Evolutionary conservation across 2,113 vertebrate genomes (phyloP).

Genomic region (Malaclemys terrapin): DNA sequence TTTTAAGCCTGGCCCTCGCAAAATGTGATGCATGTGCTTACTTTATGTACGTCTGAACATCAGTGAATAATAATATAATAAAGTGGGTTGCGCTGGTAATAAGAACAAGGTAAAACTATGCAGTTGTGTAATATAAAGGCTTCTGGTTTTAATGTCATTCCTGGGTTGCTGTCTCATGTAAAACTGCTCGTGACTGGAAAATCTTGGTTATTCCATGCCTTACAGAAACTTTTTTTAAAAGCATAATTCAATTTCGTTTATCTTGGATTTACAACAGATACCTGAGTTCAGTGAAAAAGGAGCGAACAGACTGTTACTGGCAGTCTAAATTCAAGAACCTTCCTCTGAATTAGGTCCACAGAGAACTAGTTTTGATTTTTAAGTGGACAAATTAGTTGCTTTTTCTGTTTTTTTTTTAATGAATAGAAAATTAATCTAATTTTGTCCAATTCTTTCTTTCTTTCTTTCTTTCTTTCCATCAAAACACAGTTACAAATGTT

Average conservation of each 20-base stretch:
- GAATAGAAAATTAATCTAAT: background rate
- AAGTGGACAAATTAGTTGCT: background rate
- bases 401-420: background rate
- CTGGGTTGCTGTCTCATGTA: background rate
- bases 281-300: background rate
- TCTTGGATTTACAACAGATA: background rate
- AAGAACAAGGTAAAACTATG: background rate
- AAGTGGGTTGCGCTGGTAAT: fast-evolving
- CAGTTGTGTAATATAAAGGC: background rate
- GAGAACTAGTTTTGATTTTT: background rate
- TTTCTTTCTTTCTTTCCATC: background rate
- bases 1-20: background rate
- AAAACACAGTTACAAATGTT: background rate
- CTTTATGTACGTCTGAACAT: background rate
- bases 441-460: background rate
- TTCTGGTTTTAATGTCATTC: background rate
- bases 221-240: background rate
- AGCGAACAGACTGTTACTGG: background rate
- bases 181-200: background rate
- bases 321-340: background rate
- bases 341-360: background rate
- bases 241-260: background rate
- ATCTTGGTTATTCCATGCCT: background rate
- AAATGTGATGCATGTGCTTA: background rate
- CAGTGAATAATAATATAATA: fast-evolving